These are phyloP conservation scores for Melinopterus prodromus DNA, from an alignment of 2,888 invertebrate species.

Conservation along the genomic window DNA sequence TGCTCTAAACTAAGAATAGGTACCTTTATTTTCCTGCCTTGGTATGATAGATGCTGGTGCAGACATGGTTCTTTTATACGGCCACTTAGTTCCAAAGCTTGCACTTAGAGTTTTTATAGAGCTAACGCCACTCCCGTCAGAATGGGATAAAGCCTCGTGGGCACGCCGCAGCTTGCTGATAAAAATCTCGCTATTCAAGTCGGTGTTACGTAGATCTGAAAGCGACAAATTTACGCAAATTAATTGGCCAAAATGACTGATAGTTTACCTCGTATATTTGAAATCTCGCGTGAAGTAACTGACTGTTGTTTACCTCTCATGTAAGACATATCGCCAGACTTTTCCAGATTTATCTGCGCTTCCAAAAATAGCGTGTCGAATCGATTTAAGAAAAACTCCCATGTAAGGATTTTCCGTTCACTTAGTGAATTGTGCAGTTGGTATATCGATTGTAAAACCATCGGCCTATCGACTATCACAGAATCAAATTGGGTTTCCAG, in stretches of 20 bases:
- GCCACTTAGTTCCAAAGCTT: conserved; percentile 92
- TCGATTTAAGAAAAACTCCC: conserved; percentile 97
- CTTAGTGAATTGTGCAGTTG: conserved; percentile 93
- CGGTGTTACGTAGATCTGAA: conserved; percentile 87
- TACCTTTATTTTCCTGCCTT: conserved; percentile 73
- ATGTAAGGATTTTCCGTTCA: conserved; percentile 88
- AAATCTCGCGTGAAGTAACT: neutral
- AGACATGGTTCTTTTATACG: conserved; percentile 93
- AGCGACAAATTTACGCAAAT: neutral
- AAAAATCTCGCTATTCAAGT: conserved; percentile 86
- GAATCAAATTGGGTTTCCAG: conserved; percentile 98
- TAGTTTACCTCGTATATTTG: neutral
- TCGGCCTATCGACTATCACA: conserved; percentile 94
- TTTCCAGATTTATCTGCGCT: conserved; percentile 91
- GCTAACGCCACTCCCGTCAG: conserved; percentile 69
- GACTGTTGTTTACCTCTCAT: conserved; percentile 70
- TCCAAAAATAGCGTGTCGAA: conserved; percentile 96
- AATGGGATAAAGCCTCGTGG: conserved; percentile 84
- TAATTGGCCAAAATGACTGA: neutral
- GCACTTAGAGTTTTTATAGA: conserved; percentile 82
- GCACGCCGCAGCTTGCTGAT: conserved; percentile 88
- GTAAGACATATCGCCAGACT: conserved; percentile 83
- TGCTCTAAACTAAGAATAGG: too few species aligned
- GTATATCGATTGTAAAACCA: conserved; percentile 94
- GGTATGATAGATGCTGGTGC: conserved; percentile 88